Evolutionary conservation across 92 coral and sea anemone species (phyloP).

Genomic region (Anthopleura xanthogrammica): DNA sequence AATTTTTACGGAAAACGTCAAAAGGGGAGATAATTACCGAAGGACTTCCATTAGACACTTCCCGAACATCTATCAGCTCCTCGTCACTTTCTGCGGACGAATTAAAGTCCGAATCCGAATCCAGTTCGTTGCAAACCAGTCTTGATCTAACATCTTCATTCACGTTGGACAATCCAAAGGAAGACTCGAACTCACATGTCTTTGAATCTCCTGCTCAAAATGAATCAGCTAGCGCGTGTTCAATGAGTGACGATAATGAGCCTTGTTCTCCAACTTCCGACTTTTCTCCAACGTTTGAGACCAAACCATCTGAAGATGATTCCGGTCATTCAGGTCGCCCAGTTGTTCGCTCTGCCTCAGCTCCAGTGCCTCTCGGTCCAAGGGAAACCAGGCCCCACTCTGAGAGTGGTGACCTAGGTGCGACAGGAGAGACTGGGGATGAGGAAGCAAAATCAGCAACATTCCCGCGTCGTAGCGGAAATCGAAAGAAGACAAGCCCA

Average conservation of each 20-base stretch:
- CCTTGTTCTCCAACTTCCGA: constrained; percentile 28
- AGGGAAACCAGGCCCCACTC: constrained; percentile 38
- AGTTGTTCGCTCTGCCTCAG: constrained; percentile 35
- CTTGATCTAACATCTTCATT: constrained; percentile 18
- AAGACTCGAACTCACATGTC: constrained; percentile 7
- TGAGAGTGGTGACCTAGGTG: constrained; percentile 24
- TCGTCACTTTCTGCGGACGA: constrained; percentile 52
- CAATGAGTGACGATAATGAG: constrained; percentile 21
- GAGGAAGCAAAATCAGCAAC: constrained; percentile 44
- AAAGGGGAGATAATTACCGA: constrained; percentile 29
- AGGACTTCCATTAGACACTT: constrained; percentile 35
- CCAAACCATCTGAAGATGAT: constrained; percentile 8
- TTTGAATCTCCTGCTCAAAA: neutral
- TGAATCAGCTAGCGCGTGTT: constrained; percentile 9
- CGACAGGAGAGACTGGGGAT: constrained; percentile 17
- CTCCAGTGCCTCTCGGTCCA: constrained; percentile 23
- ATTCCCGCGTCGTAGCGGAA: constrained; percentile 31
- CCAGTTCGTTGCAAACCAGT: constrained; percentile 26
- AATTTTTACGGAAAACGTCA: constrained; percentile 31
- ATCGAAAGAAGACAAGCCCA: constrained; percentile 27
- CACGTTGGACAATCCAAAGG: neutral
- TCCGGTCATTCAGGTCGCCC: constrained; percentile 16
- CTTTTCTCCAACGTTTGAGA: constrained; percentile 26
- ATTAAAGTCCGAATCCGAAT: constrained; percentile 28
- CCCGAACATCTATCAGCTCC: constrained; percentile 28